Evolutionary conservation across 2,888 invertebrate genomes (phyloP).

Genomic region (Oscheius onirici): DNA sequence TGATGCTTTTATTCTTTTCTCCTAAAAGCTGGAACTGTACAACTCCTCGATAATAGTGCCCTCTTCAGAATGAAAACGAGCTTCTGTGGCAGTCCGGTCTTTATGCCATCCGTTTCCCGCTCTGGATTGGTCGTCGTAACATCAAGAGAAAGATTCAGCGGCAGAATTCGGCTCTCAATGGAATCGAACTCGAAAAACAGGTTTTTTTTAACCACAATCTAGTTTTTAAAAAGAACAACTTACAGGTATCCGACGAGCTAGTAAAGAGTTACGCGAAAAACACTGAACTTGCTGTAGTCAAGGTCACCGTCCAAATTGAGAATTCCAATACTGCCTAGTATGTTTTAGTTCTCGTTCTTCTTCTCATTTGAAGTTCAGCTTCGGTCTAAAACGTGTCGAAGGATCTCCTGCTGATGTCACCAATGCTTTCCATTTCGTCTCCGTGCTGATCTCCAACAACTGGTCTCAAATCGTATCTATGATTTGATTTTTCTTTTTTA

Average conservation of each 20-base stretch:
- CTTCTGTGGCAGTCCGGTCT: not conserved
- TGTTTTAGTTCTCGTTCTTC: not conserved
- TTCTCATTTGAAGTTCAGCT: constrained; percentile 2
- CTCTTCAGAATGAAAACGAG: not conserved
- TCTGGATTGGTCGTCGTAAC: constrained; percentile 36
- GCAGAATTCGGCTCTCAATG: not conserved
- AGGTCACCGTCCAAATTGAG: not conserved
- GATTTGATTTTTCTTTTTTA: not conserved
- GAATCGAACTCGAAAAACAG: constrained; percentile 5
- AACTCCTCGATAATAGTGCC: not conserved
- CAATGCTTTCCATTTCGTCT: constrained; percentile 20
- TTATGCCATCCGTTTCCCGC: constrained; percentile 1
- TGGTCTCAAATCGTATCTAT: not conserved
- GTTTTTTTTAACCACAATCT: not conserved
- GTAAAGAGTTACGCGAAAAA: not conserved
- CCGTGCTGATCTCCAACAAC: constrained; percentile 7
- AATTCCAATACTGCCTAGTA: not conserved
- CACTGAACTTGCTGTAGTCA: not conserved
- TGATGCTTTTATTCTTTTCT: not conserved
- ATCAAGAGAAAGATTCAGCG: constrained; percentile 28
- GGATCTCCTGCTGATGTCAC: constrained; percentile 13
- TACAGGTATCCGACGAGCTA: constrained; percentile 15
- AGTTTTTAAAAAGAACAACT: not conserved
- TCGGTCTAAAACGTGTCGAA: constrained; percentile 6
- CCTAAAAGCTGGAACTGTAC: not conserved